Base-by-base conservation (phyloP, 2,888 invertebrate genomes). In the Carterocephalus palaemon region DNA sequence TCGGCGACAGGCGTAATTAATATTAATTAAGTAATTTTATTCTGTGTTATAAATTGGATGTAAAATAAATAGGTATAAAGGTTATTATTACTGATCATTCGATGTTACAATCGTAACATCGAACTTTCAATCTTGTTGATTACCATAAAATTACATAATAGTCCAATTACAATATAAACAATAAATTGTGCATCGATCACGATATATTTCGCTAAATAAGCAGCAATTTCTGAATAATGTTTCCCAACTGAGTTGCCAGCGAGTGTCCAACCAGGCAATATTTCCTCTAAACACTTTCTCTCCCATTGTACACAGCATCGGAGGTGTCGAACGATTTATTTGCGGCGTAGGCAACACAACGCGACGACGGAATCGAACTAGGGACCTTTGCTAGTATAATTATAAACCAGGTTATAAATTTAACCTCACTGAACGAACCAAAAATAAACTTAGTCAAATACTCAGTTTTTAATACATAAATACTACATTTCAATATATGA, bases 321-420 rank as follows among this genome's bases (percentile, higher is more conserved):
- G 64, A 71, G 75, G 81, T 83, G 80, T 77, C 69, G 73, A 70
- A 64, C 75, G 70, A 83, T 84, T 84, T 84, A 83, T 82, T 68
- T 71, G 57, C 60, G 60, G 58, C 59, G 63, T 66, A 77, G 65
- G 73, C 76, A 73, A 56, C 75, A 74, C 70, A 75, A 68, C 67
- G 64, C 67, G 64, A n/a, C n/a, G n/a, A n/a, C n/a, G 73, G 79
- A 76, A 70, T 75, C 77, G 75, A 76, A 76, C 73, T 70, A 64
- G 59, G 52, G 52, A 54, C 49, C 56, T 24, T 17, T 31, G 10
- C 12, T 22, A 20, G 4, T n/a, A 10, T 20, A 3, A 9, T 33
- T 12, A 5, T 24, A 10, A 24, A 24, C 10, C 12, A 5, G 5
- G 24, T 24, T 23, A 8, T n/a, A 23, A 23, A 3, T 8, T 23